Evolutionary conservation across 2,797 vertebrate species (phyloP).

Genomic region (Falco columbarius): DNA sequence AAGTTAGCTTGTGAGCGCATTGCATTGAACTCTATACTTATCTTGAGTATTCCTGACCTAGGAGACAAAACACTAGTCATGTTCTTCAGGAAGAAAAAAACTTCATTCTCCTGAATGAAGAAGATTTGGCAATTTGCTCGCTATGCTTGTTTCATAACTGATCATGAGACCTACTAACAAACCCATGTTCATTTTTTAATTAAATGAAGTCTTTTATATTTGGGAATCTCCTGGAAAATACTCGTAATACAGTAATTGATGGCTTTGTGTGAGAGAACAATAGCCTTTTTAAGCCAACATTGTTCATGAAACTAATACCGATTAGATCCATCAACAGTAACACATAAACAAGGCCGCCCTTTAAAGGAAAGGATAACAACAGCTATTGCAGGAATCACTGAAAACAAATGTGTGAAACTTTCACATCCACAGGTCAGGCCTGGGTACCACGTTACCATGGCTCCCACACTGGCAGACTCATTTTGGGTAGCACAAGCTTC

Average conservation of each 20-base stretch:
- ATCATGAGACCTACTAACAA: constrained; percentile 8
- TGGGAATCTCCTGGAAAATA: constrained; percentile 12
- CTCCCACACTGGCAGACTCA: neutral
- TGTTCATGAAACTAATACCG: constrained; percentile 1
- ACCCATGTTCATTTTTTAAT: neutral
- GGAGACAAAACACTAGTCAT: neutral
- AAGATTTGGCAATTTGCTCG: neutral
- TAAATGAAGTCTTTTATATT: constrained; percentile 20
- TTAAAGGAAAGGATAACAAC: neutral
- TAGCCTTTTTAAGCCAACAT: neutral
- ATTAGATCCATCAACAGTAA: neutral
- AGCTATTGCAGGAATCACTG: neutral
- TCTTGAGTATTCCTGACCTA: neutral
- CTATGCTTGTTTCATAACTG: neutral
- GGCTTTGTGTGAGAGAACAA: neutral
- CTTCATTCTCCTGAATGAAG: neutral
- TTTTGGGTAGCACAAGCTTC: neutral
- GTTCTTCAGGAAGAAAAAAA: neutral
- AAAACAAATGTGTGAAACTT: neutral
- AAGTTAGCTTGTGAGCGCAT: neutral
- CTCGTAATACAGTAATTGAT: neutral
- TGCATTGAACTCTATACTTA: neutral
- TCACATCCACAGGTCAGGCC: neutral
- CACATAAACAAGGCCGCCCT: neutral
- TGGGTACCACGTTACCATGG: neutral